Evolutionary conservation across 2,797 vertebrate genomes (phyloP), one percentile per base, ranked within the genome.

Genomic region (Pelochelys cantorii): DNA sequence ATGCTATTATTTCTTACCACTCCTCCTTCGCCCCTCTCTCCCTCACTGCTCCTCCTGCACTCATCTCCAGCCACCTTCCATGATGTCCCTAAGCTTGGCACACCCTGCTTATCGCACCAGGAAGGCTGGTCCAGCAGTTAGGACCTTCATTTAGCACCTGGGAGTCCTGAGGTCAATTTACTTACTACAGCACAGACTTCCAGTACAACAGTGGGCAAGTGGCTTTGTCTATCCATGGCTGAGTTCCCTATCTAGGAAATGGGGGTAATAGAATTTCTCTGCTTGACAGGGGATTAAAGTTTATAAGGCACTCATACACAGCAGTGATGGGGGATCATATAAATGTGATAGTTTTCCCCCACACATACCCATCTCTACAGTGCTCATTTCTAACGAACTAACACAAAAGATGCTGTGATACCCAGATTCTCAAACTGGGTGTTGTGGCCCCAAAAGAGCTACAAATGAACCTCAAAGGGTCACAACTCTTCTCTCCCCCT

Each of bases 401-500:
- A 79, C 57, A 27, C 56, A 53, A 71, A 48, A 6, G 1, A 0
- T 4, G 79, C 68, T 71, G 0, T 8, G 85, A 37, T 12, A 20
- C 34, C 85, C n/a, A 91, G 34, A 68, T 34, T 68, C n/a, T 65
- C 62, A 65, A 65, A n/a, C 17, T 68, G n/a, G 31, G n/a, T 20
- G 4, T 68, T 68, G 65, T 68, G 65, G 20, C n/a, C 29, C 65
- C 31, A 68, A 4, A 34, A 68, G 15, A 68, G 18, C 65, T 31
- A 68, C n/a, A 68, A 34, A 68, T 15, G 31, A 3, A 31, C n/a
- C 17, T 20, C 4, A 22, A 68, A n/a, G n/a, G 65, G 18, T 68
- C 65, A 68, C 18, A 18, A 68, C 17, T 34, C 65, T 68, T 3
- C 53, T 15, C 14, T 15, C 57, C 9, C 57, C 23, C 9, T 59